Percentiles rank a stretch among this genome's conserved stretches.
Conservation (phyloP, 2,888 invertebrate species). For the Ophion obscuratus region DNA sequence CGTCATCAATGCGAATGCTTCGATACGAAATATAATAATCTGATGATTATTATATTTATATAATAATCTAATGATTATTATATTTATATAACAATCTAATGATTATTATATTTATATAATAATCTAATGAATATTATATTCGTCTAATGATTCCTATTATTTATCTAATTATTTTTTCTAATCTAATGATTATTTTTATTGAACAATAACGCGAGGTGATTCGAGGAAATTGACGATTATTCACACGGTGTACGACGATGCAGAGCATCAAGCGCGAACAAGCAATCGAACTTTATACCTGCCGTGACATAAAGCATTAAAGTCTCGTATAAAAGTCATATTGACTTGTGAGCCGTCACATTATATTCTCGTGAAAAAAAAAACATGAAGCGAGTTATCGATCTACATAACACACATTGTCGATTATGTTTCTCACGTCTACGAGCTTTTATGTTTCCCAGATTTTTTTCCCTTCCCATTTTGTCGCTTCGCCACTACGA, state of each 20-base stretch:
- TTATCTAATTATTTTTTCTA: not conserved
- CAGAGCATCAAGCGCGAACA: conserved; percentile 77
- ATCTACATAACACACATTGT: conserved; percentile 2
- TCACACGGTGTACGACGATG: not conserved
- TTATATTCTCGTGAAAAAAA: not conserved
- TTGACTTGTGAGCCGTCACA: conserved; percentile 55
- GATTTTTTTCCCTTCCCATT: not conserved
- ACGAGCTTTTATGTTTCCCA: not conserved
- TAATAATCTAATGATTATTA: no score
- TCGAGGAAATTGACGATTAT: not conserved
- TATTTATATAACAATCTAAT: no score
- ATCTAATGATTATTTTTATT: not conserved
- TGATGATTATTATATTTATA: no score
- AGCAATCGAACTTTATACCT: conserved; percentile 81
- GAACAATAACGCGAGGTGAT: not conserved
- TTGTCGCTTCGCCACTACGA: not conserved
- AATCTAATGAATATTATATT: no score
- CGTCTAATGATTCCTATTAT: no score
- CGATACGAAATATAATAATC: not conserved
- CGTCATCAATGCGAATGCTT: no score
- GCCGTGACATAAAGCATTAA: conserved; percentile 77
- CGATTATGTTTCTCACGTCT: not conserved
- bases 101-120: no score
- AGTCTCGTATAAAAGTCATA: conserved; percentile 75
- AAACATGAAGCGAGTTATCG: conserved; percentile 5